Evolutionary conservation across 2,888 invertebrate species (phyloP), one percentile per base, ranked within the genome.

Genomic region (Rhabditophanes sp.): DNA sequence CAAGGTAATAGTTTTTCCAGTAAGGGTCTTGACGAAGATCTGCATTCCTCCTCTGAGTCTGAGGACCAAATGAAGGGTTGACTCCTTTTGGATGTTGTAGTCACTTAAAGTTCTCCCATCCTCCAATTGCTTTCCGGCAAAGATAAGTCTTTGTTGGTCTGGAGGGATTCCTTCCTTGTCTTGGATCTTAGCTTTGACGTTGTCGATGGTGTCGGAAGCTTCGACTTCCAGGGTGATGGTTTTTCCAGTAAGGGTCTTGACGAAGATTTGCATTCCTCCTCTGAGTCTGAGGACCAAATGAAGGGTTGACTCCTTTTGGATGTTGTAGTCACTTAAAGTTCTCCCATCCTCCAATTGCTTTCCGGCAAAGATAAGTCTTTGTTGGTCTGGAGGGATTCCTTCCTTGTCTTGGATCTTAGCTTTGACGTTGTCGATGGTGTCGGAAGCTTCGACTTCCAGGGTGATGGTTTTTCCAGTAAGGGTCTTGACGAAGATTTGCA

Each of bases 401-500:
- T 35, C 35, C 30, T 35, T 35, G 30, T 35, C 35, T 12, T 35
- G 35, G 30, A 35, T 35, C 24, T 35, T 35, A 25, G 35, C 35
- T 31, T 35, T 35, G 9, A 42, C 42, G 33, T 42, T 37, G 15
- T 42, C 42, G 25, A 42, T 42, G 16, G 41, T 46, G 33, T 44
- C 44, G 7, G 37, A 37, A 15, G 29, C 41, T 23, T 46, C 44
- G 14, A 46, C 44, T 21, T 44, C 44, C 2, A 44, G 28, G 1
- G 44, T 44, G 41, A 46, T 44, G 7, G 46, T 46, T 24, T 44
- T 44, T 6, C 44, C 44, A 15, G 44, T 44, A n/a, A 44, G 33
- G 4, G 44, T 44, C 37, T 44, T 44, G 11, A 44, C 44, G 31
- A 44, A 44, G 33, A 44, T 44, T 38, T 44, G 44, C 44, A 44